Evolutionary conservation across 2,888 invertebrate species (phyloP), one percentile per base, ranked within the genome.

Genomic region (Hipparchia semele): DNA sequence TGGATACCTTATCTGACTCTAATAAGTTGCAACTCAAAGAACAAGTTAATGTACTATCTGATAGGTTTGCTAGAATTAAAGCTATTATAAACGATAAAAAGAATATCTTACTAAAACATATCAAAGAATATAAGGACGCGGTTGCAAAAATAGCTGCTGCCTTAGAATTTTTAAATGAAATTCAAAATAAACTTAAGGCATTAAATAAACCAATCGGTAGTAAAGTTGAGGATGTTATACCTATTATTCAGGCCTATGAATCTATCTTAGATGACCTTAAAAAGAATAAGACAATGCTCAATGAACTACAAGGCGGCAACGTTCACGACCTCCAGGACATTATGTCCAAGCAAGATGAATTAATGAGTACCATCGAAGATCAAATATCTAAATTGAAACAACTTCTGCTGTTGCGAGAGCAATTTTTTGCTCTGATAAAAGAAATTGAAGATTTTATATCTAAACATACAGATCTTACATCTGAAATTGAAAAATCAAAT

Each of bases 361-460:
- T 98, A 70, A 97, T 98, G 81, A 96, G 96, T 80, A 95, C 96
- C 3, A 96, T 98, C 73, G 98, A 98, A 90, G 97, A 97, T 76
- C 98, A 98, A 88, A 96, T 98, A 78, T 96, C 97, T 0, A 96
- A 95, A 86, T 92, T 98, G 7, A 95, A 97, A 78, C 97, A 97
- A 80, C 92, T 98, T 0, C 86, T 98, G 12, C 86, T 97, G 2
- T 86, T 99, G 9, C 95, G 99, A 12, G 98, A 99, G 85, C 98
- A 98, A 83, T 99, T 98, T 89, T 96, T 98, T 70, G 96, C 97
- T 0, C 91, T 98, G 5, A 96, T 98, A 6, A 97, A 97, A 67
- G 98, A 98, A 89, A 98, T 98, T 46, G 96, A 96, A 86, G 97
- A 96, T 1, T 98, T 98, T 81, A 97, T 98, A 73, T 95, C 97